Evolutionary conservation across 2,113 vertebrate species (phyloP).

Genomic region (Neotoma lepida): DNA sequence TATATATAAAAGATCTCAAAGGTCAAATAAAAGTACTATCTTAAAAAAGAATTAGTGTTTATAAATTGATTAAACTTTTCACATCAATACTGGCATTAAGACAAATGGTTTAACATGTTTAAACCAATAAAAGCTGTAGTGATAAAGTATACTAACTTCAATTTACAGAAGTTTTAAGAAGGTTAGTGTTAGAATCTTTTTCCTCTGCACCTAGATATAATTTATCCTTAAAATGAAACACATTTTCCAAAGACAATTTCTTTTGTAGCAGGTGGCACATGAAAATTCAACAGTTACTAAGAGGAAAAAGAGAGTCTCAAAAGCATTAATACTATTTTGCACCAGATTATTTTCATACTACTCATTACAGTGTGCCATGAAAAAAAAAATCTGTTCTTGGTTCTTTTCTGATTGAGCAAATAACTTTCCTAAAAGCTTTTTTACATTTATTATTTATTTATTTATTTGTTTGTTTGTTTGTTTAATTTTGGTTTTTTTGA

Average conservation of each 20-base stretch:
- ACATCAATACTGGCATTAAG: not conserved
- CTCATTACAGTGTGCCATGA: not conserved
- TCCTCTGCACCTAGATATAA: not conserved
- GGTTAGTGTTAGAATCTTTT: not conserved
- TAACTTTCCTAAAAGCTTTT: conserved; percentile 1
- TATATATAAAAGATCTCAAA: not conserved
- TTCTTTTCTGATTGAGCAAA: conserved; percentile 8
- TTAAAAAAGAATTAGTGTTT: not conserved
- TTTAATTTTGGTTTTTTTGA: too few species aligned
- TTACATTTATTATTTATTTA: not conserved
- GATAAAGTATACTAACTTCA: not conserved
- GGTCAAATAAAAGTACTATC: not conserved
- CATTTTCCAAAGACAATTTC: conserved; percentile 10
- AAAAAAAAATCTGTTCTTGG: not conserved
- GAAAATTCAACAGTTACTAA: not conserved
- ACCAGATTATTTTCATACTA: conserved; percentile 10
- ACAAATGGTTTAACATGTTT: not conserved
- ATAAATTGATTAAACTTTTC: not conserved
- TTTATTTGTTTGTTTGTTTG: too few species aligned
- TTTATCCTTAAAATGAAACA: conserved; percentile 15
- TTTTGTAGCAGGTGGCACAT: not conserved
- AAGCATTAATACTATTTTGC: not conserved
- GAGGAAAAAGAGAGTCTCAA: not conserved
- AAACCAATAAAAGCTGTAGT: not conserved
- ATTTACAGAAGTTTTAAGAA: conserved; percentile 29